These are phyloP conservation scores for Hylaeus anthracinus DNA, from an alignment of 1,140 invertebrate genomes.

Conservation along the genomic window DNA sequence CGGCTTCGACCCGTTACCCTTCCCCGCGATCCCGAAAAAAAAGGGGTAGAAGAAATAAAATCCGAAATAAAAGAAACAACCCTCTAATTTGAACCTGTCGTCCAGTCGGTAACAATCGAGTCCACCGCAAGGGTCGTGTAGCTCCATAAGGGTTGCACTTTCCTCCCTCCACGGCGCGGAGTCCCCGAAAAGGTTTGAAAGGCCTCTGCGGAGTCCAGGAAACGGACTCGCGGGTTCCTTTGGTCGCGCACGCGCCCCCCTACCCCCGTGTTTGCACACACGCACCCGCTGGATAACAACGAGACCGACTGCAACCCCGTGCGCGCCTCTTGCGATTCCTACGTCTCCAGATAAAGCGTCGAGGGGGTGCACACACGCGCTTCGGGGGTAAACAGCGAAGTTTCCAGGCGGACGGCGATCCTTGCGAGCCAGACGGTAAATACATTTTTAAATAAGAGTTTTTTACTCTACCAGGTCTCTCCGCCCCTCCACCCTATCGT, in stretches of 20 bases:
- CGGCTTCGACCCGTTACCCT: background rate
- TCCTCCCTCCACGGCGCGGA: conserved; percentile 26
- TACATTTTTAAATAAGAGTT: conserved; percentile 81
- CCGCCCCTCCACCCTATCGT: conserved; percentile 10
- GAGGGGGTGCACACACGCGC: conserved; percentile 32
- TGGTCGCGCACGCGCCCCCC: conserved; percentile 29
- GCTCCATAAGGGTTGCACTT: conserved; percentile 56
- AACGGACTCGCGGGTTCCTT: conserved; percentile 58
- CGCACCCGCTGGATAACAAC: conserved; percentile 51
- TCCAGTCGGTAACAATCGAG: conserved; percentile 44
- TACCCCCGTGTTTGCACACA: conserved; percentile 44
- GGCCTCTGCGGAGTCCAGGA: conserved; percentile 53
- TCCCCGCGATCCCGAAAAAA: background rate
- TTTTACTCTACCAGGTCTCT: conserved; percentile 67
- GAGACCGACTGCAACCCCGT: conserved; percentile 30
- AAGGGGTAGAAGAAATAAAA: background rate
- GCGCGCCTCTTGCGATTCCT: conserved; percentile 52
- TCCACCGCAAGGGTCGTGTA: conserved; percentile 43
- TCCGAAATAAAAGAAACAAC: background rate
- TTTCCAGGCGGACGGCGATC: conserved; percentile 71
- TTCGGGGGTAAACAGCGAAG: conserved; percentile 65
- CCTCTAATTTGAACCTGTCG: conserved; percentile 35
- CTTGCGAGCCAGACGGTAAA: conserved; percentile 77
- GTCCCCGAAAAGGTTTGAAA: conserved; percentile 59
- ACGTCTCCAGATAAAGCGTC: conserved; percentile 64